phyloP scores from a whole-genome alignment of 2,888 invertebrate species.

The Thera britannica region DNA sequence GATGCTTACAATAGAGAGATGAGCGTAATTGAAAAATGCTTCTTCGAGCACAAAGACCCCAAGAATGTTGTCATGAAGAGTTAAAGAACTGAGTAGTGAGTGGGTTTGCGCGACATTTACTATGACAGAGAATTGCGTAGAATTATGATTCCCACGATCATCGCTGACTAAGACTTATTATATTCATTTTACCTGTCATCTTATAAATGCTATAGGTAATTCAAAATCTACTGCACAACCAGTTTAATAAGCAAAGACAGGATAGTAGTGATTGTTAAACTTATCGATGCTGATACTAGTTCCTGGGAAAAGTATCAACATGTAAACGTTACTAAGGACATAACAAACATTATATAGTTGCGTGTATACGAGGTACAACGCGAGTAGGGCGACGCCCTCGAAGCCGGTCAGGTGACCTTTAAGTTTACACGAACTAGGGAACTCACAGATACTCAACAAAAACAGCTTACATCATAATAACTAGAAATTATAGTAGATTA shows the following conservation, averaged over 20 bases:
- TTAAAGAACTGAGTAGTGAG: conserved; percentile 23
- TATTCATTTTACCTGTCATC: conserved; percentile 7
- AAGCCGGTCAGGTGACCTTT: conserved; percentile 75
- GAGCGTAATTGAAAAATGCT: conserved; percentile 28
- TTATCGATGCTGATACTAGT: not conserved
- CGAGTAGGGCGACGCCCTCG: conserved; percentile 69
- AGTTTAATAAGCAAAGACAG: no score
- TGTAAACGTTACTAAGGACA: conserved; percentile 6
- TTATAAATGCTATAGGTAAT: not conserved
- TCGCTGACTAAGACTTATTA: conserved; percentile 12
- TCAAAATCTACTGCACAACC: no score
- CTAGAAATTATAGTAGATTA: conserved; percentile 18
- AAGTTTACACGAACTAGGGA: conserved; percentile 50
- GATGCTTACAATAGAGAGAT: conserved; percentile 34
- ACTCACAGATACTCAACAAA: conserved; percentile 37
- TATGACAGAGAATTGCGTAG: conserved; percentile 43
- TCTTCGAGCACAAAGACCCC: conserved; percentile 32
- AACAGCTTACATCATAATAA: conserved; percentile 35
- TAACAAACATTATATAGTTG: conserved; percentile 43
- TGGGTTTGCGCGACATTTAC: conserved; percentile 20
- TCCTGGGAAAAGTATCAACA: not conserved
- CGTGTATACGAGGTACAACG: conserved; percentile 36
- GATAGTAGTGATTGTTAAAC: not conserved
- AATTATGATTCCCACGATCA: conserved; percentile 41
- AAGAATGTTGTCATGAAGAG: conserved; percentile 33